Conservation (phyloP, 2,113 vertebrate genomes). For the Ptyas mucosa region DNA sequence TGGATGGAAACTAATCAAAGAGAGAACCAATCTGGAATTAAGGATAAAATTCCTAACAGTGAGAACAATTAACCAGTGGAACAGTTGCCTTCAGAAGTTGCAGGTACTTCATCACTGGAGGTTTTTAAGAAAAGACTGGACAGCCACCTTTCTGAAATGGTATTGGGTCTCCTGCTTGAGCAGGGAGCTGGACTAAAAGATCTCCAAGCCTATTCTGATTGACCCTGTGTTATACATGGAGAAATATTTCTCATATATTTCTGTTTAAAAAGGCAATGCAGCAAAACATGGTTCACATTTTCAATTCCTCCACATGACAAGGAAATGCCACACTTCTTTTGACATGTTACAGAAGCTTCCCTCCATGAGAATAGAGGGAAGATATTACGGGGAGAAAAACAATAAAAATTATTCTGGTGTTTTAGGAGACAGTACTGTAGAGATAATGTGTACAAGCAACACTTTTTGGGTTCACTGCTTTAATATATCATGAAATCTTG, state of each 20-base stretch:
- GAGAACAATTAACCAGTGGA: too few species aligned
- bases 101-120: too few species aligned
- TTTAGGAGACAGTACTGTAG: background rate
- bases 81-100: too few species aligned
- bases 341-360: background rate
- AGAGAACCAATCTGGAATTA: too few species aligned
- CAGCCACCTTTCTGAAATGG: too few species aligned
- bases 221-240: background rate
- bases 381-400: too few species aligned
- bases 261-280: background rate
- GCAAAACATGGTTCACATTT: background rate
- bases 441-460: background rate
- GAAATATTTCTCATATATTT: background rate
- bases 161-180: background rate
- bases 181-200: background rate
- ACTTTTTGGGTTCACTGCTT: background rate
- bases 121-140: too few species aligned
- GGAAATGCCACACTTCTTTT: background rate
- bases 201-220: background rate
- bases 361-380: background rate
- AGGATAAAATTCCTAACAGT: too few species aligned
- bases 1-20: too few species aligned
- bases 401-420: background rate
- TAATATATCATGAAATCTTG: background rate
- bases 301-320: background rate